Base-by-base conservation (phyloP, 2,113 vertebrate genomes). In the Nothobranchius furzeri region DNA sequence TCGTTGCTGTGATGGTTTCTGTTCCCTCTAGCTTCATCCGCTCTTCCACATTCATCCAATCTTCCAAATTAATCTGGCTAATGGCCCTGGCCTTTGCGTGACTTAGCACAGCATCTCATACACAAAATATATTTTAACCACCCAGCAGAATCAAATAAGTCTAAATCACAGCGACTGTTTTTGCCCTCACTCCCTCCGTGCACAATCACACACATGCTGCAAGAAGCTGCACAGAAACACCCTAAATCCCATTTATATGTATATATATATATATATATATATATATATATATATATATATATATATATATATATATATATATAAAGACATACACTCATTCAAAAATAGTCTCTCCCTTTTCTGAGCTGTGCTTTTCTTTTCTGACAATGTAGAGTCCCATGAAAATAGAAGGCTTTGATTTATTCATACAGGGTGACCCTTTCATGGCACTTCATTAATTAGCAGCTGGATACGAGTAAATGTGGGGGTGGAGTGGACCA, bases 361-460 rank as follows among this genome's bases (percentile, higher is more conserved):
- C 69, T 60, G n/a, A 80, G 60, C 17, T 4, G 40, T 64, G 37
- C 4, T 3, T 30, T 20, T 20, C 36, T 52, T 9, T 30, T 62
- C 20, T 70, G 59, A 77, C 43, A 30, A 62, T 24, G 51, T 46
- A 24, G 13, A 50, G 13, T 60, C 45, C 61, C 64, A 45, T 17
- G 43, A 49, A 14, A 24, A 65, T 59, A 6, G 36, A 64, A 60
- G 66, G 43, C 57, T 75, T 71, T 91, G 88, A 91, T 91, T 89
- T 89, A 89, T 88, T 77, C 81, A 58, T 76, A 59, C 74, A 56
- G 73, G 66, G 71, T 84, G 85, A 85, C 83, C 87, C 86, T 82
- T 85, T 85, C 77, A 84, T 75, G 58, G 85, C 81, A 84, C 82
- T 88, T 75, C 65, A 85, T 88, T 90, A 90, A 91, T 90, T 88